Evolutionary conservation across 2,797 vertebrate genomes (phyloP), one percentile per base, ranked within the genome.

Genomic region (Lates japonicus): DNA sequence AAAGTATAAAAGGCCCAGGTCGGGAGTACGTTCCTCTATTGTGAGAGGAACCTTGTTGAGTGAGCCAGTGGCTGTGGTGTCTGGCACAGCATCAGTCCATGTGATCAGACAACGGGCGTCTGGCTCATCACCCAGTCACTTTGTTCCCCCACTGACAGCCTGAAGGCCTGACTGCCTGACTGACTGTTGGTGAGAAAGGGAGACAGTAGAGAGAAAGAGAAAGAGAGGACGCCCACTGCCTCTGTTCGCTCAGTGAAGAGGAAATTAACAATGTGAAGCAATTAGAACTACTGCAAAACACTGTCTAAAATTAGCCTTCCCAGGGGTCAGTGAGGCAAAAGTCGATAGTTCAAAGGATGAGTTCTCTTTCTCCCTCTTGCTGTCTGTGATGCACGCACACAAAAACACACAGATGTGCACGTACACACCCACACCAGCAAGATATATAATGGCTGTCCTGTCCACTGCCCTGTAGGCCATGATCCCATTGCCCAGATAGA

Each of bases 51-150:
- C 90, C 89, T 88, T 89, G 91, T 90, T 86, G 92, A 90, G 88
- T 73, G 80, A 93, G 92, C 87, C 84, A 80, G 87, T 87, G 90
- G 83, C 87, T 87, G 89, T 74, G 85, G 80, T 90, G 86, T 91
- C 87, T 94, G 93, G 92, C 92, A 83, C 90, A 87, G 92, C 92
- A 92, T 93, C 92, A 93, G 90, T 92, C 92, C 86, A 74, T 90
- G 86, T 90, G 93, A 94, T 94, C 92, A 93, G 89, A 92, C 90
- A 80, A 90, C 84, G 71, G 88, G 80, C 77, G 88, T 89, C 91
- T 90, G 90, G 91, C 92, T 93, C 92, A 91, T 93, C 92, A 93
- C 88, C 92, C 87, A 91, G 86, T 93, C 93, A 93, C 92, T 94
- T 92, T 93, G 92, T 92, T 92, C 89, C 88, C 90, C 83, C 90